Percentiles rank a stretch among this genome's conserved stretches.
Conservation (phyloP, 1,140 invertebrate genomes). For the Nephila pilipes region DNA sequence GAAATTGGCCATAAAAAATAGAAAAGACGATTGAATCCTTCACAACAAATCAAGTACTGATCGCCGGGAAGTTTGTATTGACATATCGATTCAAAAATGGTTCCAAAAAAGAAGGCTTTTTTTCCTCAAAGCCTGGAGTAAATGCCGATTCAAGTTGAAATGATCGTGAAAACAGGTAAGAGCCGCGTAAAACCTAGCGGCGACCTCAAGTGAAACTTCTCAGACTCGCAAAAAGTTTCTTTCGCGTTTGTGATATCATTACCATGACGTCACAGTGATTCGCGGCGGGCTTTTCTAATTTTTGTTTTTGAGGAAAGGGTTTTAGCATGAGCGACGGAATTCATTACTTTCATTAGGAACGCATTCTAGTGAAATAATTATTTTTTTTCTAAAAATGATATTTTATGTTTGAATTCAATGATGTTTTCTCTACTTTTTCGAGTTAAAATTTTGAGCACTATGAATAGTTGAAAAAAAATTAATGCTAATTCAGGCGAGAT, state of each 20-base stretch:
- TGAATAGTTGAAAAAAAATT: background rate
- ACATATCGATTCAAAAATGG: slow-evolving; percentile 14
- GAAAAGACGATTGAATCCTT: background rate
- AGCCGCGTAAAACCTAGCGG: slow-evolving; percentile 40
- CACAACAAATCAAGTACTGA: background rate
- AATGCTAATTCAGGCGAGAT: no score
- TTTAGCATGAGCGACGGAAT: background rate
- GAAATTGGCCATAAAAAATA: slow-evolving; percentile 5
- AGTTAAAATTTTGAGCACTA: background rate
- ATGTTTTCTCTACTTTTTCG: background rate
- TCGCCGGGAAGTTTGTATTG: background rate
- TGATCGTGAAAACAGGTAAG: slow-evolving; percentile 48
- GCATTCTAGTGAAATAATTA: background rate
- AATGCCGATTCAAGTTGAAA: slow-evolving; percentile 40
- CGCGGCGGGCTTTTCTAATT: slow-evolving; percentile 54
- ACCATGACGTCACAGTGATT: slow-evolving; percentile 59
- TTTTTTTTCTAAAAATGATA: background rate
- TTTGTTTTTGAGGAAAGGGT: slow-evolving; percentile 22
- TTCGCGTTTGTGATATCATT: slow-evolving; percentile 67
- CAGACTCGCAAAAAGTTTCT: slow-evolving; percentile 56
- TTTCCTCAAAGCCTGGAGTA: slow-evolving; percentile 24
- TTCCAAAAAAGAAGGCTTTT: slow-evolving; percentile 22
- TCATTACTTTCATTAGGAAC: background rate
- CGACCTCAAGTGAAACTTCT: slow-evolving; percentile 59
- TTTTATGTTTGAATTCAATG: background rate